Evolutionary conservation across 2,888 invertebrate species (phyloP), one percentile per base, ranked within the genome.

Genomic region (Argynnis bischoffii): DNA sequence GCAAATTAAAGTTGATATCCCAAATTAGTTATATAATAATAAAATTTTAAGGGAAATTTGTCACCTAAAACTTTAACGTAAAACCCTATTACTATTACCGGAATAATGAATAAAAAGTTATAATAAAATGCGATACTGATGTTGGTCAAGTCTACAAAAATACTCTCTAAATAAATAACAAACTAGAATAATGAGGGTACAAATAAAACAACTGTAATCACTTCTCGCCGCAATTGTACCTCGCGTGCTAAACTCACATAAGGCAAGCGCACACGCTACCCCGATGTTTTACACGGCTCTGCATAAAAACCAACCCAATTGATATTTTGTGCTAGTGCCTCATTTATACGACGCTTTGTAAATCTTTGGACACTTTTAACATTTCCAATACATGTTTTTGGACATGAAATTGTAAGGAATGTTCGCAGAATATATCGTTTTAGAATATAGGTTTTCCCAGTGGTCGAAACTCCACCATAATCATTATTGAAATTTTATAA

Each of bases 271-370:
- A 86, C 92, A 92, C 92, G 92, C 92, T 78, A 91, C 74, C 77
- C 76, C 79, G 79, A 84, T 89, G 91, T 90, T 90, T 86, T 88
- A 89, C 90, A 88, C 83, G 78, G 83, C 79, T 81, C 76, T 74
- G 82, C 85, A 86, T 88, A 90, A 90, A 90, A 90, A 90, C 77
- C 79, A 77, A 78, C 85, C 84, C 89, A 89, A 92, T 92, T 91
- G 92, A 92, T 92, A 91, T 89, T 90, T 88, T 83, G 77, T 83
- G 89, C 89, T 86, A 85, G 86, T 87, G 86, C 88, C 61, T 61
- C 41, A 61, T 86, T 82, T 81, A 80, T 81, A 78, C 75, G 73
- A 72, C 75, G 74, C 75, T 76, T 75, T 81, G 79, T 59, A 31
- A 59, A 59, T 81, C 59, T 59, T 59, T 48, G 59, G 48, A 48